These are phyloP conservation scores for Ciconia boyciana DNA, from an alignment of 2,113 vertebrate species.

Conservation along the genomic window DNA sequence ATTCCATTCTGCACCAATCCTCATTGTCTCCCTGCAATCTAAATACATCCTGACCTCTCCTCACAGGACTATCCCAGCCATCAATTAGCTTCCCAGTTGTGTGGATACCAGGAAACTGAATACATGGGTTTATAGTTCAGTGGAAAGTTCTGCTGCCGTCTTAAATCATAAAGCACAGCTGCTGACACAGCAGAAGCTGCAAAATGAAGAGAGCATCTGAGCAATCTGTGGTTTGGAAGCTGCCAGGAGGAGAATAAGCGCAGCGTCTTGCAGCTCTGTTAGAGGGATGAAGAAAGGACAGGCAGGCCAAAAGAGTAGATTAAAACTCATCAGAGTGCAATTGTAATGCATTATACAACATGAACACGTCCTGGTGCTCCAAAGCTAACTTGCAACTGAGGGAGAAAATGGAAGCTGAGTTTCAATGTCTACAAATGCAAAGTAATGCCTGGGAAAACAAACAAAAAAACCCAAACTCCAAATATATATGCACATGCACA, in stretches of 20 bases:
- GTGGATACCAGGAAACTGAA: constrained; percentile 37
- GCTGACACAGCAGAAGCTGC: constrained; percentile 52
- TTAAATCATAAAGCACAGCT: constrained; percentile 49
- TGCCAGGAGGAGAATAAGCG: not conserved
- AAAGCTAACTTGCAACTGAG: not conserved
- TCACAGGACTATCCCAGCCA: not conserved
- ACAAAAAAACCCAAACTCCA: not conserved
- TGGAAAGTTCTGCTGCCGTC: constrained; percentile 43
- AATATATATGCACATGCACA: not conserved
- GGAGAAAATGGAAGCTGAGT: not conserved
- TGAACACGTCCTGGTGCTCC: fast-evolving
- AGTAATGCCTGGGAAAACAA: not conserved
- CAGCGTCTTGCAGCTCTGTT: not conserved
- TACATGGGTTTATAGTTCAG: not conserved
- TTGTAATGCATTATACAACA: not conserved
- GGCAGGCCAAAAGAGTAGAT: not conserved
- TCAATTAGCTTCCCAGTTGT: not conserved
- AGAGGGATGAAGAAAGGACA: not conserved
- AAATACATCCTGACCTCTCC: not conserved
- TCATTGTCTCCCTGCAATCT: not conserved
- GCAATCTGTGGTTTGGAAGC: not conserved
- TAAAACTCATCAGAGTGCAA: not conserved
- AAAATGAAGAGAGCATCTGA: not conserved
- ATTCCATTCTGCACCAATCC: not conserved
- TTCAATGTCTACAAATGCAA: not conserved